Evolutionary conservation across 1,140 invertebrate genomes (phyloP).

Genomic region (Caenorhabditis tropicalis): DNA sequence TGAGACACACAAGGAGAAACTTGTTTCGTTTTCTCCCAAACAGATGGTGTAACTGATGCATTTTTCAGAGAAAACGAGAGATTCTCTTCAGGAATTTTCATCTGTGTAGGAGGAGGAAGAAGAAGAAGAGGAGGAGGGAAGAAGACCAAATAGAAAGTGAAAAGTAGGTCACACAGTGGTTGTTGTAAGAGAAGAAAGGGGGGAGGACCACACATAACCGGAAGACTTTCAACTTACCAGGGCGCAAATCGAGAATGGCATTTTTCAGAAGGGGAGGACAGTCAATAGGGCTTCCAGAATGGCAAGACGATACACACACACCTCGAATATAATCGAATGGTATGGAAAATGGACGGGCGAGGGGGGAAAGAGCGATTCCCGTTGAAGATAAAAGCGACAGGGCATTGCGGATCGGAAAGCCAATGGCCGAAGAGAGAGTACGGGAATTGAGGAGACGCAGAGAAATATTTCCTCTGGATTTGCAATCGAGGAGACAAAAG

Average conservation of each 20-base stretch:
- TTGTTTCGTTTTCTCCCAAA: neutral
- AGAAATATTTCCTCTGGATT: slow-evolving; percentile 21
- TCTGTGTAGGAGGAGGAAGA: neutral
- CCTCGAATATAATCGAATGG: neutral
- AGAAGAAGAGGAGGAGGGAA: neutral
- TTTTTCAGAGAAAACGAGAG: neutral
- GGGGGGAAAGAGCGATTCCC: slow-evolving; percentile 1
- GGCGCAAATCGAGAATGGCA: slow-evolving; percentile 21
- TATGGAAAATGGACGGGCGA: neutral
- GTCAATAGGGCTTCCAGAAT: neutral
- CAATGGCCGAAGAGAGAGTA: neutral
- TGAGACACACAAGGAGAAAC: neutral
- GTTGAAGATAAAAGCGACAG: slow-evolving; percentile 30
- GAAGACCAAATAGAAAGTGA: neutral
- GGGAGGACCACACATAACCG: neutral
- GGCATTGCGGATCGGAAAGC: slow-evolving; percentile 34
- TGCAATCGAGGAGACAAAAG: neutral
- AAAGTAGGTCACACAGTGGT: neutral
- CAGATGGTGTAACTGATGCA: neutral
- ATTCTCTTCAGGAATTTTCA: no score
- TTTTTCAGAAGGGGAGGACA: neutral
- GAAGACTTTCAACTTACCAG: slow-evolving; percentile 8
- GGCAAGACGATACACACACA: neutral
- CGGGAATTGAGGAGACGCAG: neutral
- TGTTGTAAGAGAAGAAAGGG: neutral